Percentiles rank a stretch among this genome's conserved stretches.
Conservation (phyloP, 2,888 invertebrate genomes). For the Leucania comma region DNA sequence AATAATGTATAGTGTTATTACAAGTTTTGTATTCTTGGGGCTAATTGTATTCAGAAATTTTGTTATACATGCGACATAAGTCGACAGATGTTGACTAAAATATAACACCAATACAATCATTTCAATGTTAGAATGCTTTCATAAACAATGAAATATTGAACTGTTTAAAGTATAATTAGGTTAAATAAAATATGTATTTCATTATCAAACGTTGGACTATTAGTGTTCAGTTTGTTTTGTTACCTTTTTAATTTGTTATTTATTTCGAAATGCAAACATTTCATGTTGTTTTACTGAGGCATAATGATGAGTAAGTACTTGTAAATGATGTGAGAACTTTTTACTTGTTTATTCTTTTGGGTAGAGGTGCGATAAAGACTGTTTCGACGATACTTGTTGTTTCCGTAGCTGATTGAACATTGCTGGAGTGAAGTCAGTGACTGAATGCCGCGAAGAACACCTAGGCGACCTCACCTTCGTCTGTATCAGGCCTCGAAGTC, state of each 20-base stretch:
- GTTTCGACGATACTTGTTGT: constrained; percentile 38
- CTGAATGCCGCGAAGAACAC: constrained; percentile 16
- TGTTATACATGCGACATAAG: constrained; percentile 19
- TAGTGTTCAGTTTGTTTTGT: constrained; percentile 33
- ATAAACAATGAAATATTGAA: neutral
- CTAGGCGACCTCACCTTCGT: constrained; percentile 28
- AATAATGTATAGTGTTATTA: neutral
- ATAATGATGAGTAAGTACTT: constrained; percentile 26
- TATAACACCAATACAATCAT: constrained; percentile 14
- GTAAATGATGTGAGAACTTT: constrained; percentile 22
- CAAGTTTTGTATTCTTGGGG: constrained; percentile 6
- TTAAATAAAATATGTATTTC: constrained; percentile 21
- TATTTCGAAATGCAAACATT: constrained; percentile 43
- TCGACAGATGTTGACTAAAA: constrained; percentile 17
- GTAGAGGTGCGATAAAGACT: constrained; percentile 55
- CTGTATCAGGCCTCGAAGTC: constrained; percentile 28
- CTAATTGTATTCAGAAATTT: constrained; percentile 51
- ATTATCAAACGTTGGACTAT: constrained; percentile 11
- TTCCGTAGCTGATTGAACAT: constrained; percentile 28
- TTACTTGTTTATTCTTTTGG: constrained; percentile 34
- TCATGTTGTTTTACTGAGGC: constrained; percentile 41
- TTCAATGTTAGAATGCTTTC: constrained; percentile 20
- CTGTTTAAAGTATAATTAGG: constrained; percentile 10
- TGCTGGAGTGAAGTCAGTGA: constrained; percentile 10
- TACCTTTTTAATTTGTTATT: constrained; percentile 49